Evolutionary conservation across 1,140 invertebrate species (phyloP).

Genomic region (Apis dorsata): DNA sequence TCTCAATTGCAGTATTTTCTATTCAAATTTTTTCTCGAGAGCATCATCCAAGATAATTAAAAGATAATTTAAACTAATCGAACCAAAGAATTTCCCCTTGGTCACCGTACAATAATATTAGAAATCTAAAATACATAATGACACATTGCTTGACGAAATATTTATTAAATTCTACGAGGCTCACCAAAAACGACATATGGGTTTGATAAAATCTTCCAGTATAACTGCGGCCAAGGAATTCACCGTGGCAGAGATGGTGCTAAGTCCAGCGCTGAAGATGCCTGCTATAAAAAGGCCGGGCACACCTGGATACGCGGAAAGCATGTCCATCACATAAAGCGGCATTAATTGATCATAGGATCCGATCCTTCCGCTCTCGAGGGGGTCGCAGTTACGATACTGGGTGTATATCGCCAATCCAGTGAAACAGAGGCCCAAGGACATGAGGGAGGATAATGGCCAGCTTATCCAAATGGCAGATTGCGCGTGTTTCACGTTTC

Average conservation of each 20-base stretch:
- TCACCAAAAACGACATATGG: conserved; percentile 62
- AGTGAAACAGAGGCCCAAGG: conserved; percentile 86
- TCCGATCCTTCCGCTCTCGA: conserved; percentile 80
- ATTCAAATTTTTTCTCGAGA: too few species aligned
- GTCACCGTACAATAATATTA: conserved; percentile 21
- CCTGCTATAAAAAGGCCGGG: conserved; percentile 82
- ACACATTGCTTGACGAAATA: not conserved
- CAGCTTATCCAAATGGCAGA: conserved; percentile 85
- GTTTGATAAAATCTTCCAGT: conserved; percentile 89
- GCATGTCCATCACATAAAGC: conserved; percentile 88
- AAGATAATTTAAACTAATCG: not conserved
- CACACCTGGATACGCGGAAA: conserved; percentile 85
- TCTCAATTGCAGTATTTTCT: too few species aligned
- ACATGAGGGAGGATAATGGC: conserved; percentile 85
- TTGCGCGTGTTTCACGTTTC: conserved; percentile 84
- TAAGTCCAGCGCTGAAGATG: conserved; percentile 87
- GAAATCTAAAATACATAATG: conserved; percentile 26
- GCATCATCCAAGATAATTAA: not conserved
- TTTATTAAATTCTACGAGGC: conserved; percentile 7
- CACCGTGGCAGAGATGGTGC: conserved; percentile 91
- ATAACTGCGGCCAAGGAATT: conserved; percentile 93
- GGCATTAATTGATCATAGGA: conserved; percentile 85
- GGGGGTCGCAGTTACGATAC: conserved; percentile 88
- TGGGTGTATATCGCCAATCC: conserved; percentile 90
- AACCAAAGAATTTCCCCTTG: not conserved